These are phyloP conservation scores for Euura lappo DNA, from an alignment of 1,140 invertebrate species.

Conservation along the genomic window DNA sequence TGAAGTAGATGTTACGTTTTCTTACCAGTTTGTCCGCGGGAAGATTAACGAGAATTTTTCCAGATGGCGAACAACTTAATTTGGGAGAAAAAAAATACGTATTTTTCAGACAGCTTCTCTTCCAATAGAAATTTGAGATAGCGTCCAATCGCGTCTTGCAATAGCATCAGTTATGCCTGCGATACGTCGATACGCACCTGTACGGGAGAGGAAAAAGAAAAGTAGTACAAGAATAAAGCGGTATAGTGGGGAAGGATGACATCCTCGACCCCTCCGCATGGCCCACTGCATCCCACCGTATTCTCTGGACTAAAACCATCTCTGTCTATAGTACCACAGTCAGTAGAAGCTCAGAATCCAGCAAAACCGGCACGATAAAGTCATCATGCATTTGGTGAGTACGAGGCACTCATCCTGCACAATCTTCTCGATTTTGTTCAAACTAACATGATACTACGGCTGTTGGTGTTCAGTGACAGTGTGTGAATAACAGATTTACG, in stretches of 20 bases:
- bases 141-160: no score
- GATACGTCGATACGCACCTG: no score
- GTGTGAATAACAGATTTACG: slow-evolving; percentile 6
- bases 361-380: slow-evolving; percentile 21
- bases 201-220: no score
- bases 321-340: not conserved
- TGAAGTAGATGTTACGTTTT: no score
- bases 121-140: no score
- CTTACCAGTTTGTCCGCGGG: no score
- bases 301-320: not conserved
- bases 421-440: not conserved
- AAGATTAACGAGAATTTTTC: no score
- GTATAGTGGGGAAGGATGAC: not conserved
- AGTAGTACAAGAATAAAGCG: no score
- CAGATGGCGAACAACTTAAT: no score
- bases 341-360: slow-evolving; percentile 1
- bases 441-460: not conserved
- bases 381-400: slow-evolving; percentile 35
- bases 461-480: slow-evolving; percentile 18
- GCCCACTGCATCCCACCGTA: slow-evolving; percentile 1
- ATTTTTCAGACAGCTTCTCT: no score
- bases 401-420: slow-evolving; percentile 2
- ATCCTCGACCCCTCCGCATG: not conserved
- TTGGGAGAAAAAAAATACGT: no score
- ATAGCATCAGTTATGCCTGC: no score